phyloP scores from a whole-genome alignment of 2,113 vertebrate species.

The Caranx ignobilis region DNA sequence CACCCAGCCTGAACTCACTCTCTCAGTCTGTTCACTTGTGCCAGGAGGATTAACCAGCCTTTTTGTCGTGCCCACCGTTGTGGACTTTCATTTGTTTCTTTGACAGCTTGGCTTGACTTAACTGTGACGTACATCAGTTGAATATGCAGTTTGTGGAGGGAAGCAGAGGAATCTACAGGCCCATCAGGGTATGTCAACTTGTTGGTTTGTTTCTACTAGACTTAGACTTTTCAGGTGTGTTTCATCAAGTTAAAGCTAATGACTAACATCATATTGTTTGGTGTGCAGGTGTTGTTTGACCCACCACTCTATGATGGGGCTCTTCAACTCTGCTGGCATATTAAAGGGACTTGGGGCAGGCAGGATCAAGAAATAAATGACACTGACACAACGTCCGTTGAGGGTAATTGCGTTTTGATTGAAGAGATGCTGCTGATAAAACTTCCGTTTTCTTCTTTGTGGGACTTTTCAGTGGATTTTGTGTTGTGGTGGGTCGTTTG shows the following conservation, averaged over 20 bases:
- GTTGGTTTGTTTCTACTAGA: too few relatives aligned
- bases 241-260: not conserved
- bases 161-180: not conserved
- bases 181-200: too few relatives aligned
- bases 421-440: too few relatives aligned
- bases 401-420: too few relatives aligned
- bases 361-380: too few relatives aligned
- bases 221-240: not conserved
- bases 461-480: too few relatives aligned
- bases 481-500: too few relatives aligned
- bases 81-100: not conserved
- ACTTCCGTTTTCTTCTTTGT: too few relatives aligned
- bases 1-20: not conserved
- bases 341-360: too few relatives aligned
- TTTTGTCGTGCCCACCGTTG: not conserved
- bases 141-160: not conserved
- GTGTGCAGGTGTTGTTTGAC: constrained; percentile 1
- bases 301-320: not conserved
- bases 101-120: not conserved
- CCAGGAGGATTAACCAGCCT: not conserved
- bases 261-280: not conserved
- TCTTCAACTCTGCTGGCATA: constrained; percentile 9
- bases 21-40: not conserved
- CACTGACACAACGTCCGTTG: too few relatives aligned
- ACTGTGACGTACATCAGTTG: not conserved